phyloP scores from a whole-genome alignment of 2,888 invertebrate species.

The Galeruca laticollis region DNA sequence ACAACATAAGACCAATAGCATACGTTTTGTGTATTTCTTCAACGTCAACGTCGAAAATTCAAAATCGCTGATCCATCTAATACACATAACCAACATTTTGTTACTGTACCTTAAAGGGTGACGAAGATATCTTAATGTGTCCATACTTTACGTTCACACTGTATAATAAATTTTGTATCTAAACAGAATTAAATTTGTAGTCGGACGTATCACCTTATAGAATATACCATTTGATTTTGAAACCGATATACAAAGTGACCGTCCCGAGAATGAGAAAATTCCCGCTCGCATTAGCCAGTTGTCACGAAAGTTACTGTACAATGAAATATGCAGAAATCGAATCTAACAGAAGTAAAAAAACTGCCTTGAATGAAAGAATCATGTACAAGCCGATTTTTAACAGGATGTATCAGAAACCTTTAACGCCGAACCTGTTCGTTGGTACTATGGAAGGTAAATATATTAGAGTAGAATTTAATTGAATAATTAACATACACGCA shows the following conservation, averaged over 20 bases:
- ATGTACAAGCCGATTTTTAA: constrained; percentile 47
- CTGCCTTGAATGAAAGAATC: constrained; percentile 46
- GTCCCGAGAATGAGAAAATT: constrained; percentile 63
- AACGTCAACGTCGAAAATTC: too few species aligned
- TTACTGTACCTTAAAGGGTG: too few species aligned
- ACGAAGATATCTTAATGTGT: too few species aligned
- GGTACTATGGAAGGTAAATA: constrained; percentile 50
- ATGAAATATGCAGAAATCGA: constrained; percentile 44
- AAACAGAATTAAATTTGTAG: constrained; percentile 42
- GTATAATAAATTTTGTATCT: too few species aligned
- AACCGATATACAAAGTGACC: constrained; percentile 73
- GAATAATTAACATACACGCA: too few species aligned
- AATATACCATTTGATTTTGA: constrained; percentile 72
- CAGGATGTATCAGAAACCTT: constrained; percentile 14
- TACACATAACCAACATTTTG: too few species aligned
- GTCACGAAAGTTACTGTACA: constrained; percentile 41
- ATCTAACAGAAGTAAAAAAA: constrained; percentile 38
- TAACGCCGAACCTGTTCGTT: constrained; percentile 42
- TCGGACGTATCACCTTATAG: constrained; percentile 73
- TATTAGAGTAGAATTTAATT: neutral
- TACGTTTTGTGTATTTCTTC: too few species aligned
- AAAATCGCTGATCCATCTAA: too few species aligned
- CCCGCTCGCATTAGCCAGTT: constrained; percentile 51
- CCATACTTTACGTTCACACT: too few species aligned
- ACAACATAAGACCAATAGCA: too few species aligned